These are phyloP conservation scores for Phoebastria nigripes DNA, from an alignment of 2,797 vertebrate genomes.

Conservation along the genomic window DNA sequence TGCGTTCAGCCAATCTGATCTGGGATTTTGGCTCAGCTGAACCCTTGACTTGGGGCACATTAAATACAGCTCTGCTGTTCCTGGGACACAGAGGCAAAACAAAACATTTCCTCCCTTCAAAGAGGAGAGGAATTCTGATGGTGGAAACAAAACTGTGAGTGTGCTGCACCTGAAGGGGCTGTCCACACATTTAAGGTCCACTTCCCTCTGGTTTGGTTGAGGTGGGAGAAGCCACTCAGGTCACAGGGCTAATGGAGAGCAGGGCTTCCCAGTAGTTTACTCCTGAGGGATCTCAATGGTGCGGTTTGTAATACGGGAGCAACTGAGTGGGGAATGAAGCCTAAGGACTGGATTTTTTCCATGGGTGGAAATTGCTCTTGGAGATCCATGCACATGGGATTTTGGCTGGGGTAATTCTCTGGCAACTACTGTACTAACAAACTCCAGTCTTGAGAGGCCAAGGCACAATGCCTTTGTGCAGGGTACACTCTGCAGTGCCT, in stretches of 20 bases:
- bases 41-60: not conserved
- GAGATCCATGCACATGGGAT: not conserved
- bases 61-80: not conserved
- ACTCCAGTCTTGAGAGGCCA: not conserved
- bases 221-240: not conserved
- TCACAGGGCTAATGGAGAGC: not conserved
- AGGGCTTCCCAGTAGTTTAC: not conserved
- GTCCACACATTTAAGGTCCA: not conserved
- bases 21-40: not conserved
- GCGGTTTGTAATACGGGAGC: not conserved
- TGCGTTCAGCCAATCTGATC: not conserved
- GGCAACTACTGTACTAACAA: not conserved
- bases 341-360: not conserved
- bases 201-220: not conserved
- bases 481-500: not conserved
- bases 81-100: not conserved
- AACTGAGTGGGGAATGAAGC: not conserved
- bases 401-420: not conserved
- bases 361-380: not conserved
- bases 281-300: not conserved
- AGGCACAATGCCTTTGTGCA: not conserved
- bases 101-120: not conserved
- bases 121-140: not conserved
- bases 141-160: not conserved
- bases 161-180: not conserved